Evolutionary conservation across 1,140 invertebrate genomes (phyloP), one percentile per base, ranked within the genome.

Genomic region (Drosophila chauvacae): DNA sequence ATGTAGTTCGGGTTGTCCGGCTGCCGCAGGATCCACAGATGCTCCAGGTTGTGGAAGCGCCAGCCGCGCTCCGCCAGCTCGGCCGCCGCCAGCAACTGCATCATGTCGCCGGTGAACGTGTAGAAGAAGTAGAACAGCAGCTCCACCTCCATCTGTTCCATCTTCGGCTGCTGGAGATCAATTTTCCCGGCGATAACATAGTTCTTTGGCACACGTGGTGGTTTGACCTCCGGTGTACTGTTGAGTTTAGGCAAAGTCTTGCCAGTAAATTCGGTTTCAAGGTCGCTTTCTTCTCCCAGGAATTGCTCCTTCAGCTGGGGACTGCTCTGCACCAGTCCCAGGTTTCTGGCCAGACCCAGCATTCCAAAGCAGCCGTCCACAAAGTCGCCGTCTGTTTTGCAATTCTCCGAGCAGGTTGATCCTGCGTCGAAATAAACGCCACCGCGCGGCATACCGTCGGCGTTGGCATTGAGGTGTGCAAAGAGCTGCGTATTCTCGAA

Each of bases 41-140:
- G 68, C 18, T 85, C 71, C 9, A 51, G 26, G 7, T 72, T 85
- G 39, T 90, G 81, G 20, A 53, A 90, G 14, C 85, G 85, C 85
- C 85, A 90, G 18, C 64, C 71, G 0, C 85, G 81, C 20, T 90
- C 78, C 3, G 75, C 86, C 37, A 90, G 37, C 23, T 90, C 81
- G 7, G 85, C 86, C 1, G 85, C 86, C 0, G 78, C 64, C 23
- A 90, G 35, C 85, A 90, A 41, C 63, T 90, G 85, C 85, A 90
- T 70, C 86, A 90, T 71, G 51, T 90, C 85, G 6, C 75, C 75
- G 0, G 86, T 76, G 58, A 68, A 90, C 7, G 53, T 79, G 18
- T 90, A 90, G 20, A 90, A 90, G 26, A 80, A 85, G 20, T 58
- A 90, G 33, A 90, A 90, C 2, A 90, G 39, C 16, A 85, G 28